These are phyloP conservation scores for Sinocyclocheilus anophthalmus DNA, from an alignment of 2,113 vertebrate genomes.

Conservation along the genomic window DNA sequence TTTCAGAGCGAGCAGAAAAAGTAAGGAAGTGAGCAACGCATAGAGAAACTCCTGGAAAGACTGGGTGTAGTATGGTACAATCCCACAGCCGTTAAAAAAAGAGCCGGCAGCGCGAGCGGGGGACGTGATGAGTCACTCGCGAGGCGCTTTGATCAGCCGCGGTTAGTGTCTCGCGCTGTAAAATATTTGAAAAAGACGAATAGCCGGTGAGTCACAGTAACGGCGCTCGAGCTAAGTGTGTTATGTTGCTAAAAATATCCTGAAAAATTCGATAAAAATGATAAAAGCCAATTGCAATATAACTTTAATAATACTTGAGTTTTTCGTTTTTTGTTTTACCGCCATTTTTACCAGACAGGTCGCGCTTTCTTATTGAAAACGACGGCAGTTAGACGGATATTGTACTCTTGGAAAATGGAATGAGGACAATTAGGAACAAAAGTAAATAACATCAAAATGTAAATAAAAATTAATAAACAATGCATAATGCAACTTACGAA, in stretches of 20 bases:
- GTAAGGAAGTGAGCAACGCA: constrained; percentile 1
- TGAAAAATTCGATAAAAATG: neutral
- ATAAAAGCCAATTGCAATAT: neutral
- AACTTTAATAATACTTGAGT: neutral
- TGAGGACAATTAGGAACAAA: neutral
- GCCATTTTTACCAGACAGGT: neutral
- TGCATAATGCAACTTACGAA: neutral
- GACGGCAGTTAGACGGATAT: neutral
- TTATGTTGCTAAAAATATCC: neutral
- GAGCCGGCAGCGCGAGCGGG: constrained; percentile 25
- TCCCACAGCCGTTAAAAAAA: constrained; percentile 19
- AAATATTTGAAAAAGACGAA: constrained; percentile 45
- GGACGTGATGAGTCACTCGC: constrained; percentile 52
- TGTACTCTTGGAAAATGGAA: neutral
- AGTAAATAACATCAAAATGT: neutral
- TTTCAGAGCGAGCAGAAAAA: neutral
- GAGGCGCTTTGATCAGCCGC: constrained; percentile 43
- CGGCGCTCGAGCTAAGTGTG: constrained; percentile 6
- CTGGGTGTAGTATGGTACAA: neutral
- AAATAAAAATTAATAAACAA: neutral
- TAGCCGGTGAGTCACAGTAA: constrained; percentile 48
- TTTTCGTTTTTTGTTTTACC: neutral
- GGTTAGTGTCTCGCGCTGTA: constrained; percentile 31
- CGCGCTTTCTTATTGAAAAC: neutral
- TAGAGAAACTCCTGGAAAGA: constrained; percentile 3